Percentiles rank a stretch among this genome's conserved stretches.
Evolutionary conservation across 2,888 invertebrate genomes (phyloP).

Genomic region (Tenthredo distinguenda): DNA sequence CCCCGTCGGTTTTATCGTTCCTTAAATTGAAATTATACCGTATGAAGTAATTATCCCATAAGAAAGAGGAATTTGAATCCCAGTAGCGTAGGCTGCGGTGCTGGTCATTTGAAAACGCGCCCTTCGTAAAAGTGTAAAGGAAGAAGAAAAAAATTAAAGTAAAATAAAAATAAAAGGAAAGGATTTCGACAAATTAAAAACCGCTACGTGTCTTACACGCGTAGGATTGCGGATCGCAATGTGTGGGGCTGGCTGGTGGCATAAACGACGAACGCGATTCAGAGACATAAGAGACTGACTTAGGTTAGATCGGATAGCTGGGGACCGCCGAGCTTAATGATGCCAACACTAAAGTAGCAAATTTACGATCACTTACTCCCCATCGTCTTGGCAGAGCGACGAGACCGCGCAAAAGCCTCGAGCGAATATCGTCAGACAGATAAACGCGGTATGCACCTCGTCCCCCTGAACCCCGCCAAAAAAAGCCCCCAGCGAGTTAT

Average conservation of each 20-base stretch:
- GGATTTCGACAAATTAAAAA: not conserved
- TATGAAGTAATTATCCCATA: too few relatives aligned
- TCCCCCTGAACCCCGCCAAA: too few relatives aligned
- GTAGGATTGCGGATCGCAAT: not conserved
- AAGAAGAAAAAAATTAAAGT: too few relatives aligned
- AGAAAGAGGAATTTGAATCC: too few relatives aligned
- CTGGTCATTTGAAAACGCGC: too few relatives aligned
- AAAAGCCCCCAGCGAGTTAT: too few relatives aligned
- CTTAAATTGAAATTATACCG: too few relatives aligned
- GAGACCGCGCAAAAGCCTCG: slow-evolving; percentile 64
- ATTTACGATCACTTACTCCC: slow-evolving; percentile 46
- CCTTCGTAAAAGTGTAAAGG: too few relatives aligned
- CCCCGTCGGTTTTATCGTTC: too few relatives aligned
- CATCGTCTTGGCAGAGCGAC: slow-evolving; percentile 18
- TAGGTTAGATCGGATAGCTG: not conserved
- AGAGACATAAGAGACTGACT: not conserved
- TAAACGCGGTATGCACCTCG: not conserved
- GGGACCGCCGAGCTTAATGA: slow-evolving; percentile 23
- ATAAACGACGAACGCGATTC: not conserved
- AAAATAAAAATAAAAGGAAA: not conserved
- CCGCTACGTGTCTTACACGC: not conserved
- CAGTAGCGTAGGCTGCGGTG: too few relatives aligned
- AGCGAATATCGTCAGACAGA: slow-evolving; percentile 8
- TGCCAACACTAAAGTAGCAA: slow-evolving; percentile 46
- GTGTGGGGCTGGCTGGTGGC: not conserved